Evolutionary conservation across 2,113 vertebrate species (phyloP).

Genomic region (Phyllopteryx taeniolatus): DNA sequence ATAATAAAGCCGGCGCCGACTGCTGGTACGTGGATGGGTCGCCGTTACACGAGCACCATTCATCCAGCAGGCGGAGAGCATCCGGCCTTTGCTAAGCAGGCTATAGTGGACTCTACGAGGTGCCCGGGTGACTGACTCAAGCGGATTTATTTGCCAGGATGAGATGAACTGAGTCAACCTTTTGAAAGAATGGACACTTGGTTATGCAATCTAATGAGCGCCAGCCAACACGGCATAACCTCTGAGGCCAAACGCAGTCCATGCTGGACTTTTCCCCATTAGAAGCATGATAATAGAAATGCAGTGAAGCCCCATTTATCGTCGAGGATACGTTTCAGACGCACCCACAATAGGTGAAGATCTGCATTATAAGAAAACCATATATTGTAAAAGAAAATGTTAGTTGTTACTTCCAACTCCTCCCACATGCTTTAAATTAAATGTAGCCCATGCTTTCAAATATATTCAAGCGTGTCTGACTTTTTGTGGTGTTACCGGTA

Average conservation of each 20-base stretch:
- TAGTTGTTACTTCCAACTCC: no score
- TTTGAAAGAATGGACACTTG: constrained; percentile 26
- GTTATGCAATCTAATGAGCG: constrained; percentile 1
- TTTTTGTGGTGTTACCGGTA: no score
- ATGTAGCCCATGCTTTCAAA: no score
- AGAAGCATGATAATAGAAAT: neutral
- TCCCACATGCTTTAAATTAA: no score
- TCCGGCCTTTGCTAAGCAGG: constrained; percentile 43
- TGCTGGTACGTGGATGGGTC: constrained; percentile 20
- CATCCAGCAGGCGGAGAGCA: constrained; percentile 46
- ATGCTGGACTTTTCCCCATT: neutral
- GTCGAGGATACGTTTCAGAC: neutral
- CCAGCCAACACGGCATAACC: neutral
- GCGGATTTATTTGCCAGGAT: constrained; percentile 39
- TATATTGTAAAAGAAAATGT: no score
- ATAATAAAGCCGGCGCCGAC: constrained; percentile 22
- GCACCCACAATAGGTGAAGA: neutral
- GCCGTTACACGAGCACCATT: constrained; percentile 43
- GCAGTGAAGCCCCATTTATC: neutral
- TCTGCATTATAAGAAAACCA: no score
- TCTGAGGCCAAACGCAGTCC: neutral
- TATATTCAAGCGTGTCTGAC: no score
- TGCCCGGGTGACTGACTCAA: constrained; percentile 47
- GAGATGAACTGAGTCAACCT: constrained; percentile 25
- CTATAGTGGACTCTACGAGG: constrained; percentile 50